Base-by-base conservation (phyloP, 2,888 invertebrate genomes). In the Ommatoiulus sabulosus region DNA sequence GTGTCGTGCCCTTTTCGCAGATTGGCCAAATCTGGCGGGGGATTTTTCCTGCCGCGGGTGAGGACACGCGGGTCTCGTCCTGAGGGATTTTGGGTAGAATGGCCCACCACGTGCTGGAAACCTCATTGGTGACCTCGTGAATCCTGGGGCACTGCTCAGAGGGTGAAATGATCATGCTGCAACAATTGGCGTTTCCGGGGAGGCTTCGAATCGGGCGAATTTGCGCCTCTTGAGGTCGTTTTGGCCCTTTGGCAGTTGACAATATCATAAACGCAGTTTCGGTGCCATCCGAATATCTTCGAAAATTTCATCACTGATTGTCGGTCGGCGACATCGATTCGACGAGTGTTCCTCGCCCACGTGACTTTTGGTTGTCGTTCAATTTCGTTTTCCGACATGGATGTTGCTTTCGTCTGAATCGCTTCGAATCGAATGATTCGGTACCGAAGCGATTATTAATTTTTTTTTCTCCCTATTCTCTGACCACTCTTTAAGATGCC, bases 41-140 rank as follows among this genome's bases (percentile, higher is more conserved):
- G 63, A 80, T 80, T 87, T 87, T 87, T 63, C 44, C 63, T 35
- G 63, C 63, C 63, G 87, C 57, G 72, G 80, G 63, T 72, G 87
- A 63, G 35, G 20, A 52, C 46, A 80, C 44, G 63, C 44, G 43
- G 44, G 63, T 80, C 72, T 44, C 52, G n/a, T n/a, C 87, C 44
- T 44, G 63, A 63, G 20, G 63, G 44, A 17, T 20, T 44, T 63
- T 72, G 87, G 87, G 87, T 87, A 72, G 87, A 72, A 44, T 35
- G 63, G 43, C n/a, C 44, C 87, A 80, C 52, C 87, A 7, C 87
- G 35, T 17, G 87, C 80, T 44, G 57, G 46, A 46, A 5, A 46
- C 46, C 46, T 46, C 46, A n/a, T n/a, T n/a, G n/a, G n/a, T n/a
- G n/a, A n/a, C n/a, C n/a, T n/a, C n/a, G n/a, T n/a, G n/a, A n/a